These are phyloP conservation scores for Eupithecia vulgata DNA, from an alignment of 2,888 invertebrate species.

Conservation along the genomic window DNA sequence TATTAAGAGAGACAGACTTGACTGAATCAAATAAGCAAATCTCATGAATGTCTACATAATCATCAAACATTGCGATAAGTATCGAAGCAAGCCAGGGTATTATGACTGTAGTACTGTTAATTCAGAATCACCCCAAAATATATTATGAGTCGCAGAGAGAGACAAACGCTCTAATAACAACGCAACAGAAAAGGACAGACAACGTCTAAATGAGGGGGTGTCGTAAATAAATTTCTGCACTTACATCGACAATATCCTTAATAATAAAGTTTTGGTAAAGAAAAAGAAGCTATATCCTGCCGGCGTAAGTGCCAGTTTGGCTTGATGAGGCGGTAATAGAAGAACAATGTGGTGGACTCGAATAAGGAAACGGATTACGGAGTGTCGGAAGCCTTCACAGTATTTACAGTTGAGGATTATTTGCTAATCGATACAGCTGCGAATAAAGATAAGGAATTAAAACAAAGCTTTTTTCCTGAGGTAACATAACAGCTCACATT, in stretches of 20 bases:
- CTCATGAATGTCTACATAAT: constrained; percentile 52
- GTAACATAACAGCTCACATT: not conserved
- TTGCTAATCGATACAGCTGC: constrained; percentile 51
- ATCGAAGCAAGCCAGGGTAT: constrained; percentile 69
- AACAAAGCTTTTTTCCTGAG: not conserved
- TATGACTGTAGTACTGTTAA: constrained; percentile 75
- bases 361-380: constrained; percentile 69
- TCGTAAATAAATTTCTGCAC: constrained; percentile 74
- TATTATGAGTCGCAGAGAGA: constrained; percentile 63
- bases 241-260: constrained; percentile 69
- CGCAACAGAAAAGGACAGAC: constrained; percentile 59
- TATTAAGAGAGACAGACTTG: not conserved
- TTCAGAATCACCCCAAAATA: constrained; percentile 73
- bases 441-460: constrained; percentile 19
- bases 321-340: constrained; percentile 43
- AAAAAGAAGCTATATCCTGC: constrained; percentile 43
- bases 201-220: constrained; percentile 73
- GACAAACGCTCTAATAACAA: constrained; percentile 53
- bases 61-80: constrained; percentile 61
- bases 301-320: constrained; percentile 48
- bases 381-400: constrained; percentile 68
- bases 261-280: constrained; percentile 44
- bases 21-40: constrained; percentile 45
- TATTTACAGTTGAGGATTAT: constrained; percentile 67
- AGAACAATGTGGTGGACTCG: constrained; percentile 66